Base-by-base conservation (phyloP, 2,113 vertebrate genomes). In the Carlito syrichta region DNA sequence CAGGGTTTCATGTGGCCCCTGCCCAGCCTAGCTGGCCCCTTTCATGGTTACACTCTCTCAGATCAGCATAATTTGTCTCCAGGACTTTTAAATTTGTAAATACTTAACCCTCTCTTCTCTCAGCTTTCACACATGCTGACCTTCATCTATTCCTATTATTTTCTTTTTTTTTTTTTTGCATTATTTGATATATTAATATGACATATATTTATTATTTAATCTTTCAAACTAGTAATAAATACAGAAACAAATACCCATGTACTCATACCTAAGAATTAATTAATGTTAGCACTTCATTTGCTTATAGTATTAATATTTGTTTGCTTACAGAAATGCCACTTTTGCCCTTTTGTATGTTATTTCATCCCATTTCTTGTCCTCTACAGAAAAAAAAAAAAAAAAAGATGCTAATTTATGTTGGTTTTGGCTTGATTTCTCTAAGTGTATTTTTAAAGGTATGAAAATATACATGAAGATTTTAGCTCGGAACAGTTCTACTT, bases 391-490 rank as follows among this genome's bases (percentile, higher is more conserved):
- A n/a, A 8, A n/a, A 85, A 60, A 81, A 85, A 22, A 83, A 78
- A 86, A 35, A 84, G 74, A 52, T 92, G 10, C 14, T 68, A 30
- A 62, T 63, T 63, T 89, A 30, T 90, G 19, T 48, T 94, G n/a
- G 17, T 43, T 86, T 95, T 93, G 86, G 71, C 43, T 8, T 81
- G 20, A 43, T 86, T 96, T 94, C 30, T 82, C 27, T 71, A 90
- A 63, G 13, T 27, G 8, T 52, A 6, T 81, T 78, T 94, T 94
- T 14, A 23, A 63, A 87, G 68, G 40, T 40, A 12, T 27, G 40
- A 40, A 92, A 71, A 16, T 77, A 48, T 16, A 1, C 4, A 5
- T 84, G 71, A 81, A 22, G 7, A 85, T 76, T 79, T 14, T 48
- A 69, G 12, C 23, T 45, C 79, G 27, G 9, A 68, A 1, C 14